Evolutionary conservation across 1,140 invertebrate genomes (phyloP), one percentile per base, ranked within the genome.

Genomic region (Drosophila pruinosa): DNA sequence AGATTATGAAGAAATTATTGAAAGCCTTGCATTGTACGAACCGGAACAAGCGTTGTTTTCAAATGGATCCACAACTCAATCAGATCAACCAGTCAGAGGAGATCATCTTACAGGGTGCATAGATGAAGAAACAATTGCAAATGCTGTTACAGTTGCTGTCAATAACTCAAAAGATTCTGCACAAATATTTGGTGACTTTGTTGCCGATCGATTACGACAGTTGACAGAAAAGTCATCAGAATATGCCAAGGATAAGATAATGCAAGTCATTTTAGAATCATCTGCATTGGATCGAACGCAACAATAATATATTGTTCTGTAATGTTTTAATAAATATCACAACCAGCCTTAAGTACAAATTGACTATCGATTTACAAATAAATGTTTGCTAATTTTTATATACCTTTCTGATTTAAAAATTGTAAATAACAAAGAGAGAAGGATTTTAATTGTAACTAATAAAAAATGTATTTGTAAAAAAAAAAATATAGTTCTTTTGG

Each of bases 121-220:
- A 1, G 75, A 83, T 34, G 79, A 83, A 22, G 81, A 86, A 8
- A 70, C 80, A 57, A 79, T 85, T 1, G 77, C 75, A 38, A 86
- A 86, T 48, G 80, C 80, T 6, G 77, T 85, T 7, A 57, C 81
- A 7, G 45, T 7, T 24, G 81, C 81, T 1, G 21, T 86, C 0
- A 63, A 62, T 1, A 64, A 53, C 14, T 53, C 81, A 0, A 80
- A 59, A 34, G 80, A 85, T 17, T 53, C 81, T 2, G 14, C 81
- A 2, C 81, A 86, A 69, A 64, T 86, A 14, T 86, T 86, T 24
- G 81, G 81, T 0, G 81, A 86, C 31, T 86, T 86, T 78, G 82
- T 86, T 12, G 81, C 81, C 24, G 81, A 86, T 73, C 78, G 81
- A 21, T 43, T 86, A 7, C 78, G 81, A 0, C 53, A 68, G 14